Evolutionary conservation across 1,140 invertebrate species (phyloP), one percentile per base, ranked within the genome.

Genomic region (Dolichoris vasculosae): DNA sequence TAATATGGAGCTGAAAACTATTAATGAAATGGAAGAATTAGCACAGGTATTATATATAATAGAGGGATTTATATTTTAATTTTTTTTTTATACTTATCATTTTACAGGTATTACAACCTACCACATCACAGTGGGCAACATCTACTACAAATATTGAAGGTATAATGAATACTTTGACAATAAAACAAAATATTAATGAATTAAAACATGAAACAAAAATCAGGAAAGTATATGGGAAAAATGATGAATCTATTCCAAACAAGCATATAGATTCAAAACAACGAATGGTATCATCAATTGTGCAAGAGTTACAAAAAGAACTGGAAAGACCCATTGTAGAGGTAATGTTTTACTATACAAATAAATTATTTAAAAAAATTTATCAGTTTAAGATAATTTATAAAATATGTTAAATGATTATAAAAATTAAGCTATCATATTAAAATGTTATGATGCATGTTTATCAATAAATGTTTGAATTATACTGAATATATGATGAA

Each of bases 11-110:
- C 90, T 98, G 46, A 97, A 98, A 93, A 97, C 97, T 59, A 97
- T 98, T 67, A 98, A 98, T 93, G 97, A 98, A 91, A 95, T 98
- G 93, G 97, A 97, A 92, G 95, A 97, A 91, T 93, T 98, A 71
- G 97, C 97, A 9, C 95, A 97, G 92, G 93, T 90, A 84, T 88
- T 77, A 59, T 4, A 43, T 2, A n/a, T 40, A 71, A 20, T 0
- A 17, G 40, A 79, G n/a, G 40, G 13, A 63, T 71, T 35, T 59
- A n/a, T 35, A 64, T 76, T 76, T 83, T 35, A 38, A 46, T 30
- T 51, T 63, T 32, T 76, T 63, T 69, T 59, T 20, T n/a, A 55
- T 82, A 30, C 20, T 63, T 35, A 43, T 35, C 15, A 51, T 82
- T 48, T 40, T 85, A 38, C 35, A 92, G 92, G 91, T 93, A 77